Conservation (phyloP, 2,888 invertebrate species). For the Neuroscelio doddi region DNA sequence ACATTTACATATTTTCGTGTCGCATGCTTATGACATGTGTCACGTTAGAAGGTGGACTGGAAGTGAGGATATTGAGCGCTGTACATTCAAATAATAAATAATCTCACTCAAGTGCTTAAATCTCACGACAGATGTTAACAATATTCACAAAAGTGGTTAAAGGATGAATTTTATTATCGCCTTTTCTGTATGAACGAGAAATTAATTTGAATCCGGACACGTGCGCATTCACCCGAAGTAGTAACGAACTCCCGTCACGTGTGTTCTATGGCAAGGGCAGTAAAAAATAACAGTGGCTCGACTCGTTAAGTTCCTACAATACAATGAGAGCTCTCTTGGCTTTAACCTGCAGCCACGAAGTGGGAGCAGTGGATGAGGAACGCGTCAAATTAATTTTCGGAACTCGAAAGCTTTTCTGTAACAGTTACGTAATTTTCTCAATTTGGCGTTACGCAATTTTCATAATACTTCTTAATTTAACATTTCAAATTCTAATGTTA, state of each 20-base stretch:
- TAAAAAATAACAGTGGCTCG: conserved; percentile 47
- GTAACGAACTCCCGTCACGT: conserved; percentile 49
- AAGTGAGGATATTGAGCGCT: conserved; percentile 35
- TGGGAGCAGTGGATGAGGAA: conserved; percentile 31
- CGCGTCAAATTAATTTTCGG: conserved; percentile 40
- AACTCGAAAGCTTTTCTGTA: conserved; percentile 19
- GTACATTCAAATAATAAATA: conserved; percentile 47
- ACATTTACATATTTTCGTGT: conserved; percentile 34
- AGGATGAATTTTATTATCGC: conserved; percentile 51
- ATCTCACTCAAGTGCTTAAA: conserved; percentile 15
- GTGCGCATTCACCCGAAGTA: conserved; percentile 31
- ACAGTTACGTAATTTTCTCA: conserved; percentile 29
- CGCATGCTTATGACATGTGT: conserved; percentile 37
- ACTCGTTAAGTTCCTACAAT: conserved; percentile 40
- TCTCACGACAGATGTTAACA: conserved; percentile 45
- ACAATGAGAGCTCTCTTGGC: conserved; percentile 32
- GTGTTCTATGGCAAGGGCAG: conserved; percentile 35
- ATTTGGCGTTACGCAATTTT: conserved; percentile 26
- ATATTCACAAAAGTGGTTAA: conserved; percentile 35
- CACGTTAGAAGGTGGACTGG: conserved; percentile 15
- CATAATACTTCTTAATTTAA: conserved; percentile 26
- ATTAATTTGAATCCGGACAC: conserved; percentile 48
- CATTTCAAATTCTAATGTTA: too few relatives aligned
- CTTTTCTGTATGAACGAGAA: conserved; percentile 42
- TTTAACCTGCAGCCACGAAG: conserved; percentile 18